Evolutionary conservation across 2,888 invertebrate species (phyloP).

Genomic region (Leptothorax acervorum): DNA sequence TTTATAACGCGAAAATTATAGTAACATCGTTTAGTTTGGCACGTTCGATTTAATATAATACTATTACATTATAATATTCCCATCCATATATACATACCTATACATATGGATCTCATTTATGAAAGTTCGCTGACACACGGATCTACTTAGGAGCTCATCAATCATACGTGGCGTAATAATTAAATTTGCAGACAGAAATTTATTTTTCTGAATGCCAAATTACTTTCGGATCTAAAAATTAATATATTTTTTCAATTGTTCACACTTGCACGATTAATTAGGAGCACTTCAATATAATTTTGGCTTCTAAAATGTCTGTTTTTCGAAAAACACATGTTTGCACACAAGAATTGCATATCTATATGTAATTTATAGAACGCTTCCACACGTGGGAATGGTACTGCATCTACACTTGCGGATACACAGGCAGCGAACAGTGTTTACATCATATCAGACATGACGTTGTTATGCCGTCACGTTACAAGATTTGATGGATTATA

Average conservation of each 20-base stretch:
- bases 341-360: neutral
- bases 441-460: constrained; percentile 40
- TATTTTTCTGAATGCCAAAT: neutral
- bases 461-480: constrained; percentile 42
- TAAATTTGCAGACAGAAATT: constrained; percentile 1
- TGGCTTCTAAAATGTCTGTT: neutral
- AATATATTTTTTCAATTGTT: neutral
- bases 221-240: neutral
- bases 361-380: neutral
- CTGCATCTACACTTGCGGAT: neutral
- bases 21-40: neutral
- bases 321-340: neutral
- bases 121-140: neutral
- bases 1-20: neutral
- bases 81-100: neutral
- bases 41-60: neutral
- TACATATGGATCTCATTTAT: neutral
- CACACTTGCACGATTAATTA: neutral
- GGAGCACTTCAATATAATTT: neutral
- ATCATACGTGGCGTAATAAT: neutral
- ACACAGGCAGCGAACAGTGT: constrained; percentile 3
- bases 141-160: neutral
- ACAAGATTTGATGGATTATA: constrained; percentile 29
- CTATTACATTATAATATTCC: neutral
- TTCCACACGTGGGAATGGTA: neutral